Base-by-base conservation (phyloP, 2,797 vertebrate species). In the Smutsia temminckii region DNA sequence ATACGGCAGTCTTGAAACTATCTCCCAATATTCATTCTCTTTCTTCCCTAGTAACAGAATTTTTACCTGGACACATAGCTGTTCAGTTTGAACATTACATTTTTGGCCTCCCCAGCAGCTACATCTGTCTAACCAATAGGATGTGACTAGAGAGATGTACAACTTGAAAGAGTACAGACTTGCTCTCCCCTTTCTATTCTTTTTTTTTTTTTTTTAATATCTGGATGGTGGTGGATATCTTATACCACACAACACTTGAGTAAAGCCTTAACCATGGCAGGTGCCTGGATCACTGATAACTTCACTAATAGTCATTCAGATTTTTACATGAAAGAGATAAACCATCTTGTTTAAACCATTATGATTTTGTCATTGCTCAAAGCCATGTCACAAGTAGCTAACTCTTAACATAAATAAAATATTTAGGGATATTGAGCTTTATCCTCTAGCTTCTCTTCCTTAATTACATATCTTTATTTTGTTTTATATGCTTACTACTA, bases 401-500 rank as follows among this genome's bases (percentile, higher is more conserved):
- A 80, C 29, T 51, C 46, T 59, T 53, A 95, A 61, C 2, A 27
- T 87, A 85, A 92, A 93, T 85, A 91, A 68, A 90, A 84, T 9
- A 78, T 34, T 74, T 64, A 34, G 42, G n/a, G 21, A 68, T 66
- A 77, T 1, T 34, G 27, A 89, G 16, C 51, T 40, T 95, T 74
- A 53, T 51, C 59, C 59, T 85, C 40, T 71, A 87, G 42, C 40
- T 68, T 85, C 12, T 75, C 80, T 86, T 85, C 78, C 57, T 85
- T 75, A 53, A 80, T 63, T 74, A 91, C 1, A 81, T 77, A 77
- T 34, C 32, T 86, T 89, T 92, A 83, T 42, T 84, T 91, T 63
- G 34, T 81, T 42, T 91, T 89, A 91, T 37, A 66, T 93, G 32
- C 27, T 93, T 91, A 93, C 14, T n/a, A 86, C 40, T 83, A 78